These are phyloP conservation scores for Brachionus rubens DNA, from an alignment of 1,140 invertebrate species.

Conservation along the genomic window DNA sequence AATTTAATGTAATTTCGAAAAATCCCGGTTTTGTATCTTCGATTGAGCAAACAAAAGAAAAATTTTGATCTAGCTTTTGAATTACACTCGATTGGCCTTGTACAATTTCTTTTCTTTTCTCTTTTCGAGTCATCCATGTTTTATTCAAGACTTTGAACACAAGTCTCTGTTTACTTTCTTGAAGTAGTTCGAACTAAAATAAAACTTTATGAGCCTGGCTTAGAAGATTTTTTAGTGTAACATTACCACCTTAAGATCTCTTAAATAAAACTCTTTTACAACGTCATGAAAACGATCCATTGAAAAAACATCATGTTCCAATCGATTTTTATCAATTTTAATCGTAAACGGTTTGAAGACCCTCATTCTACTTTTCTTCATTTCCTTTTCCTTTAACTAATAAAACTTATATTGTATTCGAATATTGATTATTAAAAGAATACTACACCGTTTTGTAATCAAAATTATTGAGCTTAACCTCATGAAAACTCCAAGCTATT, in stretches of 20 bases:
- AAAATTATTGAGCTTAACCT: neutral
- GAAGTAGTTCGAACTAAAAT: too few species aligned
- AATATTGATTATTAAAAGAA: too few species aligned
- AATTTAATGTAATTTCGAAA: neutral
- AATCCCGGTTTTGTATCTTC: neutral
- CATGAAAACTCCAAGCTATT: slow-evolving; percentile 66
- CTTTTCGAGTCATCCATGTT: slow-evolving; percentile 20
- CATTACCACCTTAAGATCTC: neutral
- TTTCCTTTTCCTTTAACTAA: too few species aligned
- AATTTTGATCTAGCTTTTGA: neutral
- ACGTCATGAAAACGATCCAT: neutral
- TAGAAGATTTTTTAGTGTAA: too few species aligned
- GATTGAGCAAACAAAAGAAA: neutral
- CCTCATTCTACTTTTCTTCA: neutral
- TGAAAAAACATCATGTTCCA: neutral
- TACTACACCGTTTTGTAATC: neutral
- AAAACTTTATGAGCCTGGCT: too few species aligned
- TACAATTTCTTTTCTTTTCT: neutral
- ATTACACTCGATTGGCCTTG: neutral
- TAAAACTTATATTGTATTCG: too few species aligned
- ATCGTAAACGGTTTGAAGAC: neutral
- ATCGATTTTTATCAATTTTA: neutral
- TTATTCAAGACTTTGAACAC: neutral
- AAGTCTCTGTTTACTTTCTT: neutral
- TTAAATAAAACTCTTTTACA: neutral